Evolutionary conservation across 2,113 vertebrate genomes (phyloP).

Genomic region (Seriola aureovittata): DNA sequence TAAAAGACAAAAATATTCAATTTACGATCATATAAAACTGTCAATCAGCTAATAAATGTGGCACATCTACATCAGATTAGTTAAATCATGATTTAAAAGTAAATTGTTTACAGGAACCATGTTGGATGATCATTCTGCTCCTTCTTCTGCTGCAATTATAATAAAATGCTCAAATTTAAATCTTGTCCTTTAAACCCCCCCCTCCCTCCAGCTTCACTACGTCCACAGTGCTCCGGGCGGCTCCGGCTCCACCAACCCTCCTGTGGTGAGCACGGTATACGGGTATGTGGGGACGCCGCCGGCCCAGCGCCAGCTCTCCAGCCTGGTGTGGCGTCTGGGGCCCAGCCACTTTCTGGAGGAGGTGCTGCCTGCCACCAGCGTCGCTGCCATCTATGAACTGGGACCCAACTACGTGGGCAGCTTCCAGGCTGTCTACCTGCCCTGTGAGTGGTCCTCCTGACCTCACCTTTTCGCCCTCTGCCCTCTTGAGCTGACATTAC

Average conservation of each 20-base stretch:
- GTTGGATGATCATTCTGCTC: too few relatives aligned
- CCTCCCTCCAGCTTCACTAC: conserved; percentile 91
- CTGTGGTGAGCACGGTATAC: conserved; percentile 95
- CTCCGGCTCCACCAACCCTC: conserved; percentile 93
- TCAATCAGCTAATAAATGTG: too few relatives aligned
- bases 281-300: conserved; percentile 94
- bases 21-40: too few relatives aligned
- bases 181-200: too few relatives aligned
- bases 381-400: conserved; percentile 92
- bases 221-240: conserved; percentile 94
- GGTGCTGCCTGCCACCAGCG: conserved; percentile 90
- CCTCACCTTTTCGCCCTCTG: background rate
- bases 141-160: too few relatives aligned
- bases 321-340: conserved; percentile 94
- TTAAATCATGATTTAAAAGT: too few relatives aligned
- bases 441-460: conserved; percentile 87
- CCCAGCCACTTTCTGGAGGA: conserved; percentile 97
- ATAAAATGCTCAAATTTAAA: too few relatives aligned
- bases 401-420: conserved; percentile 95
- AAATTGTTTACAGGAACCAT: too few relatives aligned
- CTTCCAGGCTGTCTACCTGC: conserved; percentile 94
- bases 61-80: too few relatives aligned
- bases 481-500: background rate
- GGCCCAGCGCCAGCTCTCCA: conserved; percentile 93
- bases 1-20: background rate